Conservation (phyloP, 1,140 invertebrate genomes). For the Anoplophora glabripennis region DNA sequence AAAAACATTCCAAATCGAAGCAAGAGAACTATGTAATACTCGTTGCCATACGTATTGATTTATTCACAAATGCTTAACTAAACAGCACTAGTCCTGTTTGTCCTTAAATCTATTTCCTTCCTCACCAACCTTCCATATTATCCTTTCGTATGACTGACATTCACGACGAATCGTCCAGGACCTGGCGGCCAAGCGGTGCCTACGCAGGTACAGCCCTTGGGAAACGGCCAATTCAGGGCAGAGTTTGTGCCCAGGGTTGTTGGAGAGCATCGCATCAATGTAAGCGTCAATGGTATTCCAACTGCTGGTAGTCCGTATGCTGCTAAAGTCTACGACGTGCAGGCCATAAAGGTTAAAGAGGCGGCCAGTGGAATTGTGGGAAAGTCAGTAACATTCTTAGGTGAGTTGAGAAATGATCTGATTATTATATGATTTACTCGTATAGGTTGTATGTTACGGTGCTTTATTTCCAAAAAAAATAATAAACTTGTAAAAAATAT, state of each 20-base stretch:
- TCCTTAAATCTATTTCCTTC: not conserved
- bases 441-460: not conserved
- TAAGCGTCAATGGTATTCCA: conserved; percentile 72
- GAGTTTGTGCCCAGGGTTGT: conserved; percentile 83
- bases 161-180: conserved; percentile 53
- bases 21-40: too few relatives aligned
- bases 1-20: too few relatives aligned
- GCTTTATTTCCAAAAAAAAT: not conserved
- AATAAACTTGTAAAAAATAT: too few relatives aligned
- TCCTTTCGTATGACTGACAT: conserved; percentile 4
- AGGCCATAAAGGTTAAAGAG: conserved; percentile 91
- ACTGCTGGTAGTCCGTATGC: conserved; percentile 87
- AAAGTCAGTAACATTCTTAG: conserved; percentile 90
- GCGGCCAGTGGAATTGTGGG: conserved; percentile 87
- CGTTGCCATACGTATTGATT: not conserved
- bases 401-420: conserved; percentile 54
- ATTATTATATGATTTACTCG: not conserved
- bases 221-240: conserved; percentile 75
- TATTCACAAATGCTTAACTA: conserved; percentile 15
- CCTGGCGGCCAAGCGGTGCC: conserved; percentile 83
- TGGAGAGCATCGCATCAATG: conserved; percentile 87
- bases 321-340: conserved; percentile 92
- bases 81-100: not conserved
- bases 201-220: conserved; percentile 71
- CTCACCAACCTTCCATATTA: not conserved